phyloP scores from a whole-genome alignment of 2,797 vertebrate genomes.

The Enteromius afrohamiltoni region DNA sequence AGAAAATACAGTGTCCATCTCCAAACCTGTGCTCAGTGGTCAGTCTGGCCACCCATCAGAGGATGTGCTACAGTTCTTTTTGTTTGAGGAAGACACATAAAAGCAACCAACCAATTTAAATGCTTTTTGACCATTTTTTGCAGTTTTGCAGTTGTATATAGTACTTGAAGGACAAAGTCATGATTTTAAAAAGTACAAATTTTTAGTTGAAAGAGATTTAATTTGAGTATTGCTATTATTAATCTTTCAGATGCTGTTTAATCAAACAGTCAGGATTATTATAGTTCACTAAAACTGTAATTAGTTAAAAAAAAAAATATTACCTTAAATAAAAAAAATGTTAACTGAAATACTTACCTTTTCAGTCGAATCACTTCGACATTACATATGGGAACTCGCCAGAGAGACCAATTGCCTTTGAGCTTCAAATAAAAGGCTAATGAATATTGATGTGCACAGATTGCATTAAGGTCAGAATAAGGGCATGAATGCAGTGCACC shows the following conservation, averaged over 20 bases:
- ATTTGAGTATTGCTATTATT: neutral
- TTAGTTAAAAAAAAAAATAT: neutral
- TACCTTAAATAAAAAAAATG: neutral
- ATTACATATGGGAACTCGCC: too few species aligned
- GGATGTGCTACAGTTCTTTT: neutral
- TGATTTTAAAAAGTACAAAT: neutral
- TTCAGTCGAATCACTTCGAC: too few species aligned
- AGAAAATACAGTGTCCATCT: constrained; percentile 75
- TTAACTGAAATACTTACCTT: neutral
- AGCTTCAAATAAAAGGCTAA: too few species aligned
- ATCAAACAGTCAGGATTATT: neutral
- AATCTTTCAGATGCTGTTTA: neutral
- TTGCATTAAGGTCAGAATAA: too few species aligned
- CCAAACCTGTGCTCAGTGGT: constrained; percentile 45
- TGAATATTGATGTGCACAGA: too few species aligned
- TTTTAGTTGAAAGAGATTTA: too few species aligned
- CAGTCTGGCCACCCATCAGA: constrained; percentile 30
- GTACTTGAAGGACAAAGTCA: neutral
- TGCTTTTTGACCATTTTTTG: neutral
- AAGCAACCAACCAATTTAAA: neutral
- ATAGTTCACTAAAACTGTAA: neutral
- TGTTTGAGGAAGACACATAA: neutral
- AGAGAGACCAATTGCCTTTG: too few species aligned
- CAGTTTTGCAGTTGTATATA: neutral
- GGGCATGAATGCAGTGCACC: too few species aligned